Evolutionary conservation across 1,140 invertebrate genomes (phyloP).

Genomic region (Ruditapes philippinarum): DNA sequence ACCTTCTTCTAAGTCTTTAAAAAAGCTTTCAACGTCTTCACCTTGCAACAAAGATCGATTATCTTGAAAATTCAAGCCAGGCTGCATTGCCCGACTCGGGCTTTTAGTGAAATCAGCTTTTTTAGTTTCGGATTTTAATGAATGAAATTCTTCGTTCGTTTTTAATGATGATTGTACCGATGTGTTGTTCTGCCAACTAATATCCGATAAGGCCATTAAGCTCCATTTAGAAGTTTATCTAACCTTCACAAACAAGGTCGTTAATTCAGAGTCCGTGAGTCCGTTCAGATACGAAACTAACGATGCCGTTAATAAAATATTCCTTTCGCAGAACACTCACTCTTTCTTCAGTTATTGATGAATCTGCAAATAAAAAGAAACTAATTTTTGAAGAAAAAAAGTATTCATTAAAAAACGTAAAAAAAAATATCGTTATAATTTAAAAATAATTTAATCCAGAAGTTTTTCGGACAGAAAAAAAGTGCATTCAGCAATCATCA

Average conservation of each 20-base stretch:
- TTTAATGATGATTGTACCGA: neutral
- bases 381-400: too few relatives aligned
- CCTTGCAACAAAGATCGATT: constrained; percentile 77
- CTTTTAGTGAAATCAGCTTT: constrained; percentile 16
- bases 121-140: constrained; percentile 16
- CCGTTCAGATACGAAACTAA: neutral
- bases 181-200: constrained; percentile 35
- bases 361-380: neutral
- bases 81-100: constrained; percentile 74
- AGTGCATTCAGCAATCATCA: neutral
- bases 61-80: constrained; percentile 75
- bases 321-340: too few relatives aligned
- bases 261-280: neutral
- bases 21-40: constrained; percentile 83
- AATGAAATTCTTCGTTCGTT: constrained; percentile 30
- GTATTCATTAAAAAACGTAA: neutral
- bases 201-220: constrained; percentile 52
- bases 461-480: neutral
- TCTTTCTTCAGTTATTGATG: too few relatives aligned
- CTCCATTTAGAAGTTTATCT: constrained; percentile 40
- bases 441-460: constrained; percentile 3
- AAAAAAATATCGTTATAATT: neutral
- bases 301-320: neutral
- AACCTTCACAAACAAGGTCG: constrained; percentile 22
- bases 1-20: constrained; percentile 81